These are phyloP conservation scores for Crypturellus tataupa DNA, from an alignment of 2,797 vertebrate genomes.

Conservation along the genomic window DNA sequence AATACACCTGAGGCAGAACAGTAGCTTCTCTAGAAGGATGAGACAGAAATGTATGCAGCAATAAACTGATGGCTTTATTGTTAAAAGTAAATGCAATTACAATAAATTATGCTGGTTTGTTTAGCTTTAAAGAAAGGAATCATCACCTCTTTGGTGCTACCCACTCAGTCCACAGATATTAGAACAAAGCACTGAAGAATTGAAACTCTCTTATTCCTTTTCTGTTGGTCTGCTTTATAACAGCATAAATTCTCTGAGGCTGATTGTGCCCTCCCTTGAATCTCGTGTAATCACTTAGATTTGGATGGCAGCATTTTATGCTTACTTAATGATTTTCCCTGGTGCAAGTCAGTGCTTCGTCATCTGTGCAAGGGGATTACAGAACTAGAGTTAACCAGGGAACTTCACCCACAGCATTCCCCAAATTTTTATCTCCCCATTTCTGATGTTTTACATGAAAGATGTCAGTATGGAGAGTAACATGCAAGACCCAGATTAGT, in stretches of 20 bases:
- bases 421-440: neutral
- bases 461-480: neutral
- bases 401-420: neutral
- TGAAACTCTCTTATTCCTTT: neutral
- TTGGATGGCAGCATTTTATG: neutral
- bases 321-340: neutral
- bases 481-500: accelerated
- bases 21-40: neutral
- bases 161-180: accelerated
- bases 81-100: neutral
- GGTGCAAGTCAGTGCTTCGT: neutral
- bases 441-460: accelerated
- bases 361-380: neutral
- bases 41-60: neutral
- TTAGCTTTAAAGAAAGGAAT: neutral
- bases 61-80: accelerated
- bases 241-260: neutral
- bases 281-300: neutral
- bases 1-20: neutral
- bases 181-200: neutral
- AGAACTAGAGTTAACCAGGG: neutral
- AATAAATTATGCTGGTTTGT: accelerated
- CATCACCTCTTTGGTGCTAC: accelerated
- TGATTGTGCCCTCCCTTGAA: neutral
- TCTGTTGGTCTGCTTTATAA: neutral